Percentiles rank a stretch among this genome's conserved stretches.
phyloP scores from a whole-genome alignment of 1,140 invertebrate species.

The Drosophila punjabiensis region DNA sequence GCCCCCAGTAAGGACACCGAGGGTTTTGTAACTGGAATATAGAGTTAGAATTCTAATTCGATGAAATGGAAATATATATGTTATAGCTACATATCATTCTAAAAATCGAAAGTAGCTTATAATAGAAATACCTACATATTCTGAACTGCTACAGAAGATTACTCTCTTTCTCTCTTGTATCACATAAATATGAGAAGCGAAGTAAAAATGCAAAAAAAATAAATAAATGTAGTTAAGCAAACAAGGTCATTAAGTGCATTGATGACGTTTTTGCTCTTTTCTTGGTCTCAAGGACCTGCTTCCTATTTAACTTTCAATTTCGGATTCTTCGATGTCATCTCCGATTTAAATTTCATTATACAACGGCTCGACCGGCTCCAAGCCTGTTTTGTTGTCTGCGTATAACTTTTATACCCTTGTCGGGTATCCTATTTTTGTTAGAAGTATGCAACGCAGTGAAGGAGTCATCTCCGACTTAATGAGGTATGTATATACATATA shows the following conservation, averaged over 20 bases:
- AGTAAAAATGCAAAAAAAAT: conserved; percentile 10
- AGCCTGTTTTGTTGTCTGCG: background rate
- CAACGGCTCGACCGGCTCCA: conserved; percentile 46
- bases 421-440: too few relatives aligned
- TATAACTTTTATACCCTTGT: too few relatives aligned
- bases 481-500: too few relatives aligned
- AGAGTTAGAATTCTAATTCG: background rate
- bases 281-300: too few relatives aligned
- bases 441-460: too few relatives aligned
- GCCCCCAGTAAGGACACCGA: conserved; percentile 27
- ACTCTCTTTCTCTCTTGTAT: too few relatives aligned
- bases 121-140: too few relatives aligned
- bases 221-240: conserved; percentile 67
- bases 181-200: too few relatives aligned
- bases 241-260: conserved; percentile 25
- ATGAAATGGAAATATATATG: background rate
- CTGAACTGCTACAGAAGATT: background rate
- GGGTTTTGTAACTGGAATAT: background rate
- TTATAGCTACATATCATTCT: background rate
- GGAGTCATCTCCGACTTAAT: too few relatives aligned
- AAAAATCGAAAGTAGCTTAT: background rate
- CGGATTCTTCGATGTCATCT: conserved; percentile 3
- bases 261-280: too few relatives aligned
- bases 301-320: background rate
- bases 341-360: conserved; percentile 59